Base-by-base conservation (phyloP, 2,797 vertebrate species). In the Staurois parvus region DNA sequence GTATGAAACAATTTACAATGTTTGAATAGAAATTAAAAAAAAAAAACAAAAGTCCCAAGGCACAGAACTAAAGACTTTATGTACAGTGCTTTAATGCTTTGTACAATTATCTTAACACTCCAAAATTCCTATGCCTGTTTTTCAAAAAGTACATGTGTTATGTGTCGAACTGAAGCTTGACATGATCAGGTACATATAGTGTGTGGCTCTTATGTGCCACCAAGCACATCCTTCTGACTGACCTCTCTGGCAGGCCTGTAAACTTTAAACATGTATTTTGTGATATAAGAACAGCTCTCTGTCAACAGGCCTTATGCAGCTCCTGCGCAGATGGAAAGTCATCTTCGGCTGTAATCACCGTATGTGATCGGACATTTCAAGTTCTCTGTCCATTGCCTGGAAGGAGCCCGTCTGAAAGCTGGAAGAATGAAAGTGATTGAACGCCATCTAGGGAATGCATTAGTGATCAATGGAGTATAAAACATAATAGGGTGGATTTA, bases 221-320 rank as follows among this genome's bases (percentile, higher is more conserved):
- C 85, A 87, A 83, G 69, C 79, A 73, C 42, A 74, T 83, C 75
- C 75, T 87, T 83, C 68, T 86, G 80, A 86, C 85, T 83, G 32
- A 42, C 37, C 80, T 67, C 79, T 72, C 4, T 8, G 1, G 34
- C 34, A 37, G 34, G 34, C 34, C 9, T 37, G 6, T 37, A 93
- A 93, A 94, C 92, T 91, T 90, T 89, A 92, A 93, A 93, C 90
- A 19, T 86, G 89, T 96, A 94, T 93, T 97, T 97, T 96, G 96
- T 96, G 94, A 96, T 95, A 95, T 91, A 94, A 93, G 94, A 95
- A 91, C 94, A 70, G n/a, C n/a, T n/a, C n/a, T n/a, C 79, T 86
- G 85, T 86, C 85, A 86, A 80, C 85, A 86, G 66, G 45, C 73
- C n/a, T 73, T 52, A 40, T 73, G 72, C 80, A 83, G 42, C 75